Conservation (phyloP, 2,113 vertebrate species). For the Tichodroma muraria region DNA sequence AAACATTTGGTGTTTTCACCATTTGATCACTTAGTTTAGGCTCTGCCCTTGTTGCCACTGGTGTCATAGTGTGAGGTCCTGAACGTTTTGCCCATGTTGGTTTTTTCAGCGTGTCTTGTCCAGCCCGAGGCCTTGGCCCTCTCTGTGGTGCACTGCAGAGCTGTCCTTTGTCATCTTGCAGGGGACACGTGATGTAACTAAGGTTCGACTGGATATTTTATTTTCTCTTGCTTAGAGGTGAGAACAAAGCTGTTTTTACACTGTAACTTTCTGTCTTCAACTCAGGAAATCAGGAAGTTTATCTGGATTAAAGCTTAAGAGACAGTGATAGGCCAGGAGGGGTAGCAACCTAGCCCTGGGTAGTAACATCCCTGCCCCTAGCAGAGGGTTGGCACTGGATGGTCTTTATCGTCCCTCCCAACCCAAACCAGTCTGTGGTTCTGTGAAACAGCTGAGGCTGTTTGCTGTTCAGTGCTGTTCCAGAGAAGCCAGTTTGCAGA, state of each 20-base stretch:
- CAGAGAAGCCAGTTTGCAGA: background rate
- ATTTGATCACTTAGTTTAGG: background rate
- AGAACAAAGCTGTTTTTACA: background rate
- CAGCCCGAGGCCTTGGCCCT: background rate
- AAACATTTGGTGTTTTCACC: background rate
- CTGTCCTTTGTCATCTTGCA: too few relatives aligned
- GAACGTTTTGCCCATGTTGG: accelerated
- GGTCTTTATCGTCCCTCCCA: background rate
- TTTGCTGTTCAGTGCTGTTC: background rate
- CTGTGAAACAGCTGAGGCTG: background rate
- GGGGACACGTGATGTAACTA: background rate
- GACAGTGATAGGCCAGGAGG: background rate
- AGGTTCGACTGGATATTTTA: background rate
- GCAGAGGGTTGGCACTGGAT: background rate
- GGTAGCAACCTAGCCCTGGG: background rate
- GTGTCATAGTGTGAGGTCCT: accelerated
- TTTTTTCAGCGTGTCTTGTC: background rate
- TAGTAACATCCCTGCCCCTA: background rate
- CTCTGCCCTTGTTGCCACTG: accelerated
- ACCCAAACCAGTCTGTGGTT: background rate
- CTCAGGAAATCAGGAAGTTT: background rate
- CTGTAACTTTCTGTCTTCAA: background rate
- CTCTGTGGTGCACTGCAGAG: background rate
- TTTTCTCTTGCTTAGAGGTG: background rate
- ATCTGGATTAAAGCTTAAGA: background rate